Conservation (phyloP, 1,140 invertebrate genomes). For the Chlorops oryzae region DNA sequence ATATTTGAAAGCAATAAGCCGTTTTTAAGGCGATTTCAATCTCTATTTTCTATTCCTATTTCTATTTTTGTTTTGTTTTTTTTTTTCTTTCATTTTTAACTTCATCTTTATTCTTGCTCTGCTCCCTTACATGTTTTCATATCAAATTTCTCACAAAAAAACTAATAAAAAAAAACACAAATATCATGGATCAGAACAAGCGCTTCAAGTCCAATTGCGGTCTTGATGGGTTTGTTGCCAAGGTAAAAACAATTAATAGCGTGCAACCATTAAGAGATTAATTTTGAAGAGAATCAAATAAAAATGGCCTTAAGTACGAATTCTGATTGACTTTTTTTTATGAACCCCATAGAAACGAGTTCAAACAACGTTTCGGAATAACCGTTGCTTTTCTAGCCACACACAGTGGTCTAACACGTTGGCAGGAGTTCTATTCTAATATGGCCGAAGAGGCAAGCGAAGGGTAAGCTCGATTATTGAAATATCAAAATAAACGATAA, state of each 20-base stretch:
- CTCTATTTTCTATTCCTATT: constrained; percentile 10
- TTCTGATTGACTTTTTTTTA: no score
- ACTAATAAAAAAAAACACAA: constrained; percentile 48
- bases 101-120: constrained; percentile 13
- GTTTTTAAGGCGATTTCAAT: no score
- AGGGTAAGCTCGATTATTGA: constrained; percentile 26
- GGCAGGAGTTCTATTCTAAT: constrained; percentile 65
- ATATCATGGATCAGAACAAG: constrained; percentile 33
- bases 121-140: constrained; percentile 17
- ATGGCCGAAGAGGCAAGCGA: constrained; percentile 32
- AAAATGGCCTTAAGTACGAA: no score
- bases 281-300: no score
- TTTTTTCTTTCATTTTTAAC: constrained; percentile 8
- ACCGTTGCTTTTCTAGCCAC: constrained; percentile 81
- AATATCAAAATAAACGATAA: not conserved
- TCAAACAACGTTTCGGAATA: constrained; percentile 76
- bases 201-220: constrained; percentile 66
- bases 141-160: constrained; percentile 23
- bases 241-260: constrained; percentile 71
- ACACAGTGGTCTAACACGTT: constrained; percentile 79
- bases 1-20: no score
- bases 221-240: constrained; percentile 74
- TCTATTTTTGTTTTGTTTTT: constrained; percentile 8
- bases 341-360: constrained; percentile 58
- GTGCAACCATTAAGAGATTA: no score